Evolutionary conservation across 2,797 vertebrate species (phyloP).

Genomic region (Diplodus sargus): DNA sequence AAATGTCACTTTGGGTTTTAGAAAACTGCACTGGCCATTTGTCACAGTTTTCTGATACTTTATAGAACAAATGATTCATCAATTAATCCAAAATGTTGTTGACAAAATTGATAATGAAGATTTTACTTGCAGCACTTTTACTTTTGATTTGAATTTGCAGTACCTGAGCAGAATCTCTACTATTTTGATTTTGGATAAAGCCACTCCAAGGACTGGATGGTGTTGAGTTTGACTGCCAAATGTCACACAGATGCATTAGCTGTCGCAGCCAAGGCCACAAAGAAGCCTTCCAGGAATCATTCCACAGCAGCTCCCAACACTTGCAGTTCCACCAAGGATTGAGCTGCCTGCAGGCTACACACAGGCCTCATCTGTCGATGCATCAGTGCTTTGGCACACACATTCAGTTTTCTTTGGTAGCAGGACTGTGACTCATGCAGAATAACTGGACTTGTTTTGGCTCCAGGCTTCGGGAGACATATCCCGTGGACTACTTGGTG

Average conservation of each 20-base stretch:
- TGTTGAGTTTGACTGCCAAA: conserved; percentile 45
- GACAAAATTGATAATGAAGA: neutral
- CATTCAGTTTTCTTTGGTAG: conserved; percentile 51
- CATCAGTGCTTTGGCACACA: conserved; percentile 51
- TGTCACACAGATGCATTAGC: conserved; percentile 44
- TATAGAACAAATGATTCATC: neutral
- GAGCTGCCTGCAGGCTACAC: conserved; percentile 50
- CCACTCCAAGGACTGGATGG: conserved; percentile 6
- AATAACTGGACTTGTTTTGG: conserved; percentile 67
- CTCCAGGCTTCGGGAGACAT: conserved; percentile 48
- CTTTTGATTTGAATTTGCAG: conserved; percentile 16
- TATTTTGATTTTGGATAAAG: conserved; percentile 40
- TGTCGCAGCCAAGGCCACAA: conserved; percentile 38
- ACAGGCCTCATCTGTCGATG: conserved; percentile 63
- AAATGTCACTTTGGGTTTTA: neutral
- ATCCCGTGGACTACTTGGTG: conserved; percentile 54
- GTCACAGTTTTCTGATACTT: neutral
- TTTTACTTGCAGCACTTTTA: neutral
- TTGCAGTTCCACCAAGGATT: conserved; percentile 46
- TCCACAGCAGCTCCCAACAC: conserved; percentile 51
- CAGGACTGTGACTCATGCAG: conserved; percentile 54
- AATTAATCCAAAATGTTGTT: neutral
- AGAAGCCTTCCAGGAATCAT: conserved; percentile 55
- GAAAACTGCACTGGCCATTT: neutral
- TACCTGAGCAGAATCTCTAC: conserved; percentile 17